Evolutionary conservation across 2,888 invertebrate species (phyloP).

Genomic region (Plagodis pulveraria): DNA sequence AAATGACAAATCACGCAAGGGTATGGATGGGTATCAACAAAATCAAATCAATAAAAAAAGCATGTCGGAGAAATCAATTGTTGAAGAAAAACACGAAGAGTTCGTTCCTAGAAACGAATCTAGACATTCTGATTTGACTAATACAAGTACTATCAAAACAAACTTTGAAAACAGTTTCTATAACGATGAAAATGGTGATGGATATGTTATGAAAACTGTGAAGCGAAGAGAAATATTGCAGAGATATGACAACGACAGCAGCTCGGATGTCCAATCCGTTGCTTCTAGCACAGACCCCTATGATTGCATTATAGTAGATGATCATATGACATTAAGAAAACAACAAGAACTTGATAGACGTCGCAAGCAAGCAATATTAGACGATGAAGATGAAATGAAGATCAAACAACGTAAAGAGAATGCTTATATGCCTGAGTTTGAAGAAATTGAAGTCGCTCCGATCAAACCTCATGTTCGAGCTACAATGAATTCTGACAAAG

Average conservation of each 20-base stretch:
- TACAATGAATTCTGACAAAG: conserved; percentile 71
- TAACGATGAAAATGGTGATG: conserved; percentile 87
- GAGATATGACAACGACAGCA: conserved; percentile 88
- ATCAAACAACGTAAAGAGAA: conserved; percentile 75
- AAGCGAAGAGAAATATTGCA: conserved; percentile 90
- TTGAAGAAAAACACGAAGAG: conserved; percentile 75
- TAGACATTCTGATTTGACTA: conserved; percentile 77
- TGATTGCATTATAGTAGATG: conserved; percentile 93
- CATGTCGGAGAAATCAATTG: conserved; percentile 74
- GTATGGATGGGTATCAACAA: conserved; percentile 60
- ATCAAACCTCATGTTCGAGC: conserved; percentile 79
- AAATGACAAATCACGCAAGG: conserved; percentile 61
- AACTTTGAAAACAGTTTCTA: conserved; percentile 88
- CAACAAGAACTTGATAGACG: conserved; percentile 79
- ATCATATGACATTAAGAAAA: conserved; percentile 86
- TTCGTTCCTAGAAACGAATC: conserved; percentile 74
- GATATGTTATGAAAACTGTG: conserved; percentile 88
- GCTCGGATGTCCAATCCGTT: conserved; percentile 87
- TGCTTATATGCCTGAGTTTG: conserved; percentile 78
- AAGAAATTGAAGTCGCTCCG: conserved; percentile 80
- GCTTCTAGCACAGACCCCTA: conserved; percentile 90
- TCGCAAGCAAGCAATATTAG: conserved; percentile 68
- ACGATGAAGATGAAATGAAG: conserved; percentile 53
- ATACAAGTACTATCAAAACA: conserved; percentile 81
- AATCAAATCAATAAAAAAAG: conserved; percentile 73